These are phyloP conservation scores for Eristalis pertinax DNA, from an alignment of 2,888 invertebrate species.

Conservation along the genomic window DNA sequence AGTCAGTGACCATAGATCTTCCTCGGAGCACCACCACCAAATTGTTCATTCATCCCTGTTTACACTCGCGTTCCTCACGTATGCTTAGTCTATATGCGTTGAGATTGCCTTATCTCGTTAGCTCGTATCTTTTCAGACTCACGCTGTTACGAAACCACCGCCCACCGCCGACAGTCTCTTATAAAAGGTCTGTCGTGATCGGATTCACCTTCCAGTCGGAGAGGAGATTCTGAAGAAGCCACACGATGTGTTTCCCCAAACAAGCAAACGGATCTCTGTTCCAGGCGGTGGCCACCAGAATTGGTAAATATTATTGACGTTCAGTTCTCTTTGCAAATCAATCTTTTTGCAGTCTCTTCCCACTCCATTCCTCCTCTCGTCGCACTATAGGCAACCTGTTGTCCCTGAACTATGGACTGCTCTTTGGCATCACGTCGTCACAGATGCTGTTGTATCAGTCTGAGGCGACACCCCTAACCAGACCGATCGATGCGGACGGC, in stretches of 20 bases:
- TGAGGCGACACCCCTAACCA: conserved; percentile 75
- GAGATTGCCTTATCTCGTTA: conserved; percentile 23
- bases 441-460: conserved; percentile 77
- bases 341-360: conserved; percentile 45
- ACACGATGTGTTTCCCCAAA: conserved; percentile 48
- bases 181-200: conserved; percentile 46
- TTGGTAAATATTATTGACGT: conserved; percentile 48
- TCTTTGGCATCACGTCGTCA: conserved; percentile 78
- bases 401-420: conserved; percentile 78
- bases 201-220: conserved; percentile 40
- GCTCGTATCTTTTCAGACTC: conserved; percentile 76
- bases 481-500: conserved; percentile 73
- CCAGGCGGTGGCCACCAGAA: conserved; percentile 54
- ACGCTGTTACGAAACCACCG: conserved; percentile 73
- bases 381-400: conserved; percentile 75
- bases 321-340: conserved; percentile 12
- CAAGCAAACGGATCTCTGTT: conserved; percentile 44
- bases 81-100: conserved; percentile 33
- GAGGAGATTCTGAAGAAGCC: conserved; percentile 11
- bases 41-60: conserved; percentile 8
- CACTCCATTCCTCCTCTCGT: neutral
- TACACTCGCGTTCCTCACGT: conserved; percentile 37
- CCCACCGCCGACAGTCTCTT: neutral
- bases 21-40: neutral
- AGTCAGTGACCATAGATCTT: conserved; percentile 4